phyloP scores from a whole-genome alignment of 2,888 invertebrate species.

The Cheilosia vulpina region DNA sequence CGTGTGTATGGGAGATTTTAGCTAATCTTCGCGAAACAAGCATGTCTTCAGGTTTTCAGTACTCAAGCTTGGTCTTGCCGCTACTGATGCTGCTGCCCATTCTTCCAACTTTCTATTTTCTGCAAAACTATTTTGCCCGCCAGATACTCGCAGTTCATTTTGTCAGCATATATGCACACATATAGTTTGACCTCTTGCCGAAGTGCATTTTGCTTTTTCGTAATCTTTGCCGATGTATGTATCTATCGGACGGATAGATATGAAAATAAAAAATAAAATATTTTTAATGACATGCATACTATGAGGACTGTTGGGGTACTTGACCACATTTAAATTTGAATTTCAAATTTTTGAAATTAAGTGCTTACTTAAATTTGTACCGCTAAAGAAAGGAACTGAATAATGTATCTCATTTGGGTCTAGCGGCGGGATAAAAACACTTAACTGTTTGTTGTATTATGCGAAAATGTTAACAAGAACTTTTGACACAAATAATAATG shows the following conservation, averaged over 20 bases:
- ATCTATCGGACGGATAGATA: constrained; percentile 10
- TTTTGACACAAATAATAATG: neutral
- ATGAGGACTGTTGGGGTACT: constrained; percentile 14
- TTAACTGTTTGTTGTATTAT: constrained; percentile 38
- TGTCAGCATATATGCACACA: constrained; percentile 21
- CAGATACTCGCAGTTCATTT: neutral
- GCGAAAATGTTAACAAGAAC: constrained; percentile 20
- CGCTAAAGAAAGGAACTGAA: neutral
- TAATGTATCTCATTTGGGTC: constrained; percentile 12
- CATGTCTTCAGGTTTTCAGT: constrained; percentile 44
- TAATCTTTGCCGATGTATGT: constrained; percentile 20
- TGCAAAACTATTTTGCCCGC: constrained; percentile 48
- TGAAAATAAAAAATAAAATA: constrained; percentile 14
- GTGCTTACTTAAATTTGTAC: neutral
- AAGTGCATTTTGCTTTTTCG: constrained; percentile 42
- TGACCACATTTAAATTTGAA: constrained; percentile 7
- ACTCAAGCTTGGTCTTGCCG: constrained; percentile 1
- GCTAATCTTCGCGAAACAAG: constrained; percentile 37
- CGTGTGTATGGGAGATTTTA: constrained; percentile 41
- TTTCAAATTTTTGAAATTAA: neutral
- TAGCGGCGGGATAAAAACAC: neutral
- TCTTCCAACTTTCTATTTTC: constrained; percentile 70
- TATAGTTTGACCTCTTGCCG: constrained; percentile 51
- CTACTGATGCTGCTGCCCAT: constrained; percentile 35
- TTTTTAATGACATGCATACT: constrained; percentile 10